Conservation (phyloP, 2,797 vertebrate genomes). For the Spheniscus humboldti region DNA sequence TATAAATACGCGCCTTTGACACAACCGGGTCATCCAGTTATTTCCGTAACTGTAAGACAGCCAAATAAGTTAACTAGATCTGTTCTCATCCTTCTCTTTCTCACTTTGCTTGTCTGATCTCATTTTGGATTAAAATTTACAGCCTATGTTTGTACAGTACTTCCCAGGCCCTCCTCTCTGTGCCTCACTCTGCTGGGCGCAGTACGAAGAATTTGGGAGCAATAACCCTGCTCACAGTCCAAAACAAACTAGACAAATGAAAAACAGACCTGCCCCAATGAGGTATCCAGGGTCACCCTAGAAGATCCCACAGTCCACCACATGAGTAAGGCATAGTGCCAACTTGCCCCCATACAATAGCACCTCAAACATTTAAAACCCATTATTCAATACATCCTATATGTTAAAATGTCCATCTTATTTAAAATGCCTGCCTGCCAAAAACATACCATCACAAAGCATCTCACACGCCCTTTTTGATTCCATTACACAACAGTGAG, state of each 20-base stretch:
- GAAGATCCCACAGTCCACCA: not conserved
- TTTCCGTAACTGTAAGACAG: not conserved
- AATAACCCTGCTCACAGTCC: not conserved
- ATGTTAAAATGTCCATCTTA: not conserved
- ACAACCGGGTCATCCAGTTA: not conserved
- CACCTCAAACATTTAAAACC: not conserved
- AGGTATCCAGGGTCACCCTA: not conserved
- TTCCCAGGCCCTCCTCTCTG: not conserved
- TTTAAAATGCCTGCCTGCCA: not conserved
- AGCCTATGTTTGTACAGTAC: not conserved
- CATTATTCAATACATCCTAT: not conserved
- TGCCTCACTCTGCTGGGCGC: not conserved
- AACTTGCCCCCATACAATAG: not conserved
- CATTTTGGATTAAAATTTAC: not conserved
- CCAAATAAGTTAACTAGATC: not conserved
- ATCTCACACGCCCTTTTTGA: not conserved
- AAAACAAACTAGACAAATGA: not conserved
- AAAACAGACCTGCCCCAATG: not conserved
- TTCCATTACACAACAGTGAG: not conserved
- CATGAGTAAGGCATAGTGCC: not conserved
- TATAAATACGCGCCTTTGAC: not conserved
- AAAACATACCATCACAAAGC: not conserved
- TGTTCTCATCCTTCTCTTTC: not conserved
- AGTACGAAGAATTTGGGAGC: not conserved
- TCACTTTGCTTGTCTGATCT: not conserved